Conservation (phyloP, 2,113 vertebrate species). For the Clarias macrocephalus region DNA sequence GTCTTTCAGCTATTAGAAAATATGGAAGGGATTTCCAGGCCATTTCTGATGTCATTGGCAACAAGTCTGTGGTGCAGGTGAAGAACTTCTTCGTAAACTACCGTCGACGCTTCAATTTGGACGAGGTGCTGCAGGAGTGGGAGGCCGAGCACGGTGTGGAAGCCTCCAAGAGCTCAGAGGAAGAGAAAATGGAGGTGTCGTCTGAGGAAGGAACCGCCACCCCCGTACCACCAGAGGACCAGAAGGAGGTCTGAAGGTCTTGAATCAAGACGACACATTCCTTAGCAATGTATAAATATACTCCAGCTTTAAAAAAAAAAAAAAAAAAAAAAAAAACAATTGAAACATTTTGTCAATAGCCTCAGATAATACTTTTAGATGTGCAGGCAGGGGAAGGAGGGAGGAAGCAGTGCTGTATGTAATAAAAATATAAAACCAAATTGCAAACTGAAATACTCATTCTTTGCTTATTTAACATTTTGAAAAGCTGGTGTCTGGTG, state of each 20-base stretch:
- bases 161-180: slow-evolving; percentile 74
- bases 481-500: neutral
- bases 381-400: neutral
- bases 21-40: slow-evolving; percentile 95
- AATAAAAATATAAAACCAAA: neutral
- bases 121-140: slow-evolving; percentile 97
- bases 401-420: neutral
- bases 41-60: slow-evolving; percentile 96
- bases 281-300: neutral
- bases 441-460: neutral
- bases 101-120: slow-evolving; percentile 94
- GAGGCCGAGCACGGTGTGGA: slow-evolving; percentile 91
- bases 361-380: neutral
- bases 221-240: slow-evolving; percentile 75
- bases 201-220: slow-evolving; percentile 76
- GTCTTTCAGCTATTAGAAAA: slow-evolving; percentile 87
- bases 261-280: neutral
- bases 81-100: slow-evolving; percentile 99
- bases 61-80: slow-evolving; percentile 96
- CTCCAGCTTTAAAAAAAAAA: neutral
- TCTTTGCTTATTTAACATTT: neutral
- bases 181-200: slow-evolving; percentile 81
- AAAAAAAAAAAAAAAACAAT: no score
- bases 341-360: neutral
- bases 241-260: slow-evolving; percentile 73